Evolutionary conservation across 2,888 invertebrate genomes (phyloP), one percentile per base, ranked within the genome.

Genomic region (Cylindroiulus punctatus): DNA sequence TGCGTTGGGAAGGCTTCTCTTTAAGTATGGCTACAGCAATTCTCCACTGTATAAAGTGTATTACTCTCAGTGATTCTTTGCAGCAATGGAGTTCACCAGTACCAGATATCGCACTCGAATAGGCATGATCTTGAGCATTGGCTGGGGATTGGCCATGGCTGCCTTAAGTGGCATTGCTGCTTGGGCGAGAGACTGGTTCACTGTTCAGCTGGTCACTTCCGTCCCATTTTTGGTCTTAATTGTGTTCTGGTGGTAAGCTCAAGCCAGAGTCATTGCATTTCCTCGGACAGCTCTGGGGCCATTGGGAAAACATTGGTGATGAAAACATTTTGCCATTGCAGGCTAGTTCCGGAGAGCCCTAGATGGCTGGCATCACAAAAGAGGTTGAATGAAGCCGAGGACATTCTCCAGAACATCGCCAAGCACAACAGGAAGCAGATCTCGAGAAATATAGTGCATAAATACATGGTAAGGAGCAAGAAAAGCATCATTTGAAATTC

Each of bases 341-440:
- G 94, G 93, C 94, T 96, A 88, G 92, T 97, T 89, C 97, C 97
- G 0, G 97, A 97, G 91, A 97, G 97, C 10, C 97, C 97, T 0
- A 92, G 97, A 89, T 97, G 97, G 97, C 92, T 97, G n/a, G 91
- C 97, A 36, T 95, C 96, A 90, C 94, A 94, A 90, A 96, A 96
- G 19, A 93, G 94, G 87, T 92, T 96, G 52, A 95, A 95, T 90
- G 96, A 97, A 91, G 97, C 97, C 0, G 93, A 95, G 87, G 93
- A 93, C 88, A 94, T 97, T 88, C 91, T 97, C 7, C 94, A 95
- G 91, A 93, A 93, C 22, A 93, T 97, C 89, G 97, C 97, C 1
- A 93, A 92, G 89, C 93, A 95, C 0, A 97, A 97, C 90, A 94
- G 94, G 0, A 93, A 92, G 86, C 90, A 90, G 5, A 90, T 94